These are phyloP conservation scores for Euwallacea fornicatus DNA, from an alignment of 1,140 invertebrate genomes.

Conservation along the genomic window DNA sequence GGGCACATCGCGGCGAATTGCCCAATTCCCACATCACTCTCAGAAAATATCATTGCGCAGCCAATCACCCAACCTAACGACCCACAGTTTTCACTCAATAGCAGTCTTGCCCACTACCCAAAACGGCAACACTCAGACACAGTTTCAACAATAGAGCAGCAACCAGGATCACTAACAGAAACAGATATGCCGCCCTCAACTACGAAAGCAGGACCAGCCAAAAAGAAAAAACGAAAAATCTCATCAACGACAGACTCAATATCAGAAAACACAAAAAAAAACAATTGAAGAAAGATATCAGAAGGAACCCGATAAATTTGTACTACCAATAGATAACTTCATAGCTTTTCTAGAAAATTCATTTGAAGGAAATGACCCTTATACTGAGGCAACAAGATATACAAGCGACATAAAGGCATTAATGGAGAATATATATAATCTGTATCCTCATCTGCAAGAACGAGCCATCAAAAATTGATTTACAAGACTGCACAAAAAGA, in stretches of 20 bases:
- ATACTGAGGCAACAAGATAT: not conserved
- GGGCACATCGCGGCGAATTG: no score
- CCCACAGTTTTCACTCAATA: no score
- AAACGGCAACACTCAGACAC: not conserved
- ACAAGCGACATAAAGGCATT: not conserved
- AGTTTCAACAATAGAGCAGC: not conserved
- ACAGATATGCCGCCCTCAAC: not conserved
- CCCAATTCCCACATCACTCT: no score
- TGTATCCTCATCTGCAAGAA: not conserved
- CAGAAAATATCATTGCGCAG: no score
- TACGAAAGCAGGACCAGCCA: not conserved
- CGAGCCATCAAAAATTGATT: not conserved
- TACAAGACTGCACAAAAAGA: conserved; percentile 2
- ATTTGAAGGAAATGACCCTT: not conserved
- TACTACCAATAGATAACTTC: not conserved
- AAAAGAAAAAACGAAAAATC: not conserved
- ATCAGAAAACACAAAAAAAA: conserved; percentile 2
- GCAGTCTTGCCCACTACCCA: not conserved
- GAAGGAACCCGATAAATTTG: not conserved
- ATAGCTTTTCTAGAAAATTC: not conserved
- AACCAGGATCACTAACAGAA: not conserved
- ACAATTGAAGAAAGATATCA: not conserved
- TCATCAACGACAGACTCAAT: not conserved
- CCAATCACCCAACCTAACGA: no score
- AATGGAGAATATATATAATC: not conserved